Conservation (phyloP, 2,888 invertebrate genomes). For the Conistra vaccinii region DNA sequence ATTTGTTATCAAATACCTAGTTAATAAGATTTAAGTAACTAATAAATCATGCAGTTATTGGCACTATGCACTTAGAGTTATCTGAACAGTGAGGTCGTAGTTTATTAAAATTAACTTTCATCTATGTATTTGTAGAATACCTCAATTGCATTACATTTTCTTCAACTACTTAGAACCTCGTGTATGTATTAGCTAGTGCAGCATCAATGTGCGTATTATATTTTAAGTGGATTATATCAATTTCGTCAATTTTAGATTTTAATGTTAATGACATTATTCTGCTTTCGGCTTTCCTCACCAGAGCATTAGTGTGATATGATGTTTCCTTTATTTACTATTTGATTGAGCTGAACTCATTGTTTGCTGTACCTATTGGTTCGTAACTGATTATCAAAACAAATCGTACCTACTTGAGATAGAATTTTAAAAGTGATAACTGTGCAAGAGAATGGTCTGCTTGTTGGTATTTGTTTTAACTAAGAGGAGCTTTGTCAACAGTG, state of each 20-base stretch:
- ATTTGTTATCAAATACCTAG: constrained; percentile 91
- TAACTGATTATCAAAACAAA: constrained; percentile 68
- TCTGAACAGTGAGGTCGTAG: constrained; percentile 72
- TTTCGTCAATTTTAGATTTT: constrained; percentile 90
- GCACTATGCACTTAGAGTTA: constrained; percentile 84
- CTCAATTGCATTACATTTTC: constrained; percentile 74
- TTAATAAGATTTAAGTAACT: constrained; percentile 89
- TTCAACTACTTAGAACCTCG: constrained; percentile 66
- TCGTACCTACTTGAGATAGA: constrained; percentile 66
- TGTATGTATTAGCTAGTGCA: constrained; percentile 70
- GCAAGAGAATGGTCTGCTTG: constrained; percentile 81
- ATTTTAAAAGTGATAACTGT: constrained; percentile 85
- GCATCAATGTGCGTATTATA: constrained; percentile 76
- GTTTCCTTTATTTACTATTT: constrained; percentile 58
- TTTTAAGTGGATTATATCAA: constrained; percentile 90
- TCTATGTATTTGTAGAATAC: constrained; percentile 69
- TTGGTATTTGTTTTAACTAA: constrained; percentile 75
- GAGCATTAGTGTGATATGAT: constrained; percentile 62
- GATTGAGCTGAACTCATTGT: constrained; percentile 57
- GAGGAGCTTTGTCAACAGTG: constrained; percentile 85
- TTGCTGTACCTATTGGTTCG: constrained; percentile 66
- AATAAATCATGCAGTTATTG: constrained; percentile 90
- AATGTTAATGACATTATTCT: constrained; percentile 81
- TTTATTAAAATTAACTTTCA: constrained; percentile 72
- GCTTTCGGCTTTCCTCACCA: constrained; percentile 77